Conservation (phyloP, 2,113 vertebrate genomes). For the Ctenodactylus gundi region DNA sequence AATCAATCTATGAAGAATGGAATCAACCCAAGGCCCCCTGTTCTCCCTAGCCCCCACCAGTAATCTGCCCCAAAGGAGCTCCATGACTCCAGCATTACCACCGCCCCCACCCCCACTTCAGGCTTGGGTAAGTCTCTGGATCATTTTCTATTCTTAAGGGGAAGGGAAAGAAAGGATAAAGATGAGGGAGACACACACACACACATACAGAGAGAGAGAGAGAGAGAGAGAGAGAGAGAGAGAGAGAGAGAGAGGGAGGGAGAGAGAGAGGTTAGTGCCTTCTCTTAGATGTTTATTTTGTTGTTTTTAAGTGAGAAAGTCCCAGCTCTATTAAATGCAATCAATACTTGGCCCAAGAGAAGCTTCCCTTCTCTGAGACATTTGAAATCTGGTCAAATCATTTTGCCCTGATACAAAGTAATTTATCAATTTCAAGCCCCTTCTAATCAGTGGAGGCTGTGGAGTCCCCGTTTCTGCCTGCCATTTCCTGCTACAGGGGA, state of each 20-base stretch:
- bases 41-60: constrained; percentile 41
- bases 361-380: constrained; percentile 78
- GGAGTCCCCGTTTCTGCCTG: constrained; percentile 63
- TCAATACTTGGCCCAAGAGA: constrained; percentile 79
- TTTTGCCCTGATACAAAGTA: constrained; percentile 78
- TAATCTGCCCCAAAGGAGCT: constrained; percentile 53
- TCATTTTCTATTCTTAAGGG: not conserved
- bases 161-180: not conserved
- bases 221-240: not conserved
- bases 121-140: not conserved
- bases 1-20: constrained; percentile 76
- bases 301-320: constrained; percentile 80
- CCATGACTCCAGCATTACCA: not conserved
- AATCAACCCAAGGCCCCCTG: constrained; percentile 66
- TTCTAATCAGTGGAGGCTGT: constrained; percentile 72
- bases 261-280: not conserved
- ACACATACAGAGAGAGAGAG: not conserved
- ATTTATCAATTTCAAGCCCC: constrained; percentile 79
- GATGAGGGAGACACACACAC: not conserved
- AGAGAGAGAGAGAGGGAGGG: not conserved
- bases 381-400: constrained; percentile 81
- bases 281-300: constrained; percentile 74
- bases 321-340: constrained; percentile 80
- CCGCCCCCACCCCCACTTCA: too few species aligned
- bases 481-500: constrained; percentile 7